These are phyloP conservation scores for Luehdorfia chinensis DNA, from an alignment of 1,140 invertebrate species.

Conservation along the genomic window DNA sequence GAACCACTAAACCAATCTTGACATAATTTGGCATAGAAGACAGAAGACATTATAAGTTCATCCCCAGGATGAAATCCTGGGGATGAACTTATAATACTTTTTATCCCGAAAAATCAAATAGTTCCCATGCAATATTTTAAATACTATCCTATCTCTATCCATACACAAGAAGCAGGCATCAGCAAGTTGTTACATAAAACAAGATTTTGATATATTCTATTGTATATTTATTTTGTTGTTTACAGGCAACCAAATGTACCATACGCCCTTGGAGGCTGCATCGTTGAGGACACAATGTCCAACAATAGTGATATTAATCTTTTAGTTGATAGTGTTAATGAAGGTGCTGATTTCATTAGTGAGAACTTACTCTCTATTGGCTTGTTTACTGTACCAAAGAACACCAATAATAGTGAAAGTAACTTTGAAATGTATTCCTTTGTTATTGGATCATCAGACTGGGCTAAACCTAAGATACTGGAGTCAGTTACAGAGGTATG, in stretches of 20 bases:
- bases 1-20: too few species aligned
- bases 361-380: constrained; percentile 57
- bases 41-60: too few species aligned
- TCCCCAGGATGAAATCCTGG: too few species aligned
- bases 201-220: too few species aligned
- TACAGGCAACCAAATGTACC: constrained; percentile 55
- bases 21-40: too few species aligned
- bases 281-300: constrained; percentile 55
- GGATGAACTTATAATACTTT: too few species aligned
- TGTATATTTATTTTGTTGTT: constrained; percentile 17
- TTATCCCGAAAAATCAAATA: too few species aligned
- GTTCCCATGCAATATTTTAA: too few species aligned
- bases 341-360: constrained; percentile 39
- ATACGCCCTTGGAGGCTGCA: constrained; percentile 67
- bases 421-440: constrained; percentile 66
- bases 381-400: constrained; percentile 57
- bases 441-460: constrained; percentile 53
- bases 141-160: too few species aligned
- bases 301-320: constrained; percentile 37
- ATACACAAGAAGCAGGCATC: too few species aligned
- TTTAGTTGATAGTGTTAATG: constrained; percentile 42
- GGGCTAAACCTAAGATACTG: constrained; percentile 54
- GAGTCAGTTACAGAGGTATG: constrained; percentile 51
- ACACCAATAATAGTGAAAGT: constrained; percentile 23
- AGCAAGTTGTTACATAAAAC: too few species aligned